Evolutionary conservation across 1,140 invertebrate genomes (phyloP).

Genomic region (Papilio xuthus): DNA sequence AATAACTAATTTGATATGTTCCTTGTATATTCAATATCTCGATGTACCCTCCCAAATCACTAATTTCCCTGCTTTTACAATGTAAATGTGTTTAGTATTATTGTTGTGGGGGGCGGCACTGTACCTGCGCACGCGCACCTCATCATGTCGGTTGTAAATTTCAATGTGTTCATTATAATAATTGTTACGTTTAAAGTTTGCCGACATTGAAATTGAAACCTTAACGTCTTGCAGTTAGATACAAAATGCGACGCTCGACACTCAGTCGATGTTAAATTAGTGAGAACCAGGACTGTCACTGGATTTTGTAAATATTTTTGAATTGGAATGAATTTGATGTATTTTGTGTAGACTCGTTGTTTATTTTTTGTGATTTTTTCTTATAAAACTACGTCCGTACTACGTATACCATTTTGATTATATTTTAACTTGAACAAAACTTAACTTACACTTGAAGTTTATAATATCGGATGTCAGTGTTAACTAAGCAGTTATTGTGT

Average conservation of each 20-base stretch:
- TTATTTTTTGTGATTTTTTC: no score
- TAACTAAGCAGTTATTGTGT: no score
- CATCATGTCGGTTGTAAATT: not conserved
- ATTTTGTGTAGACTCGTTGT: not conserved
- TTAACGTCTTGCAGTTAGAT: not conserved
- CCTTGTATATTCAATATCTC: no score
- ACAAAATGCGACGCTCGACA: no score
- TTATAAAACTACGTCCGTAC: no score
- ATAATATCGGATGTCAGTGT: no score
- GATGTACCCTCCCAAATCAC: not conserved
- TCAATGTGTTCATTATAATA: constrained; percentile 22
- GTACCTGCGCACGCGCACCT: no score
- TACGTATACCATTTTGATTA: no score
- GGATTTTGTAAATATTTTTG: constrained; percentile 41
- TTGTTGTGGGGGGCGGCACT: no score
- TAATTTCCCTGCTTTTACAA: not conserved
- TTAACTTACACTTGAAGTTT: no score
- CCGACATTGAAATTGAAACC: not conserved
- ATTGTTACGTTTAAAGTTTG: not conserved
- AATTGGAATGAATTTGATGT: constrained; percentile 33
- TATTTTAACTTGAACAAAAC: no score
- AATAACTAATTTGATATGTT: no score
- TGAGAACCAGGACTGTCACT: not conserved
- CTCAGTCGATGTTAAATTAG: not conserved
- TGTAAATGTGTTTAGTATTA: not conserved